Base-by-base conservation (phyloP, 2,888 invertebrate species). In the Oxyscelio sp. region DNA sequence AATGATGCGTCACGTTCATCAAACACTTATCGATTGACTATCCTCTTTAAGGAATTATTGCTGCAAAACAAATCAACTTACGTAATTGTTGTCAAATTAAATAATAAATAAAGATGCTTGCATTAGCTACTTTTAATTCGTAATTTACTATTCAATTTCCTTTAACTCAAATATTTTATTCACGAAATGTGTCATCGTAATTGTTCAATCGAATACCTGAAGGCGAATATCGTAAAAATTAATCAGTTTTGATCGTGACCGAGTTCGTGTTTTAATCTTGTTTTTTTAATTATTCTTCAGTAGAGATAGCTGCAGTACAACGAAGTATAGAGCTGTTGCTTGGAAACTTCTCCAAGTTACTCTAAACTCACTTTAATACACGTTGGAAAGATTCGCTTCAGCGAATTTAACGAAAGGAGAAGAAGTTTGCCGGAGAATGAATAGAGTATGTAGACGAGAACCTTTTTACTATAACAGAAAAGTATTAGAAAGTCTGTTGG, bases 351-450 rank as follows among this genome's bases (percentile, higher is more conserved):
- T 66, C 58, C 13, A 77, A 77, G 66, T 77, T 77, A 43, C 77
- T 77, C 66, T 68, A 68, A 75, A 75, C 75, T 75, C 75, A 66
- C 75, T 75, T 75, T 75, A 75, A 75, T 75, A 75, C 50, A 66
- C 58, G 66, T 66, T 56, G 58, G 38, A 66, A 66, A 75, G 65
- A 75, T 75, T 75, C 58, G 45, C 74, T 56, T 63, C 63, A 56
- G 48, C 65, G 65, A 74, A 75, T 75, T 66, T 66, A 58, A 66
- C 75, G 50, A 75, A 75, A 58, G 50, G 66, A 54, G 75, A 75
- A 66, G 75, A 75, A 75, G 56, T 65, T 58, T 65, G 56, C 54
- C 31, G 24, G 65, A 24, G 50, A 66, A 77, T 59, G 75, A 66
- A 77, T 59, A 40, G 50, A 52, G 52, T 59, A 77, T 77, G 75